These are phyloP conservation scores for Leptinotarsa rubiginosa DNA, from an alignment of 2,888 invertebrate species.

Conservation along the genomic window DNA sequence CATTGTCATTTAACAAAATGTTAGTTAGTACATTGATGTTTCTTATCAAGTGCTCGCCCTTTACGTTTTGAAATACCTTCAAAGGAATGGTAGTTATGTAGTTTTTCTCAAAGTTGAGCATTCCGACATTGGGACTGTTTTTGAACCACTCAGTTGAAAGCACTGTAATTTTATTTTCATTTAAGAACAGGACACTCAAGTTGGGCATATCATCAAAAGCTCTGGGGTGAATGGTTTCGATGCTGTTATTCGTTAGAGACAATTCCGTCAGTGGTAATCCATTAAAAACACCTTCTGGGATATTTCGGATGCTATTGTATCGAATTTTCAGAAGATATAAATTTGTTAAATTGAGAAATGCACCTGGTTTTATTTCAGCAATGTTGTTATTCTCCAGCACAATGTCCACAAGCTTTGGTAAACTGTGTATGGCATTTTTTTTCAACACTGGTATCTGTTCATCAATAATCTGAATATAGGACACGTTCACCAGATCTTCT, in stretches of 20 bases:
- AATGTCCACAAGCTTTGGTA: slow-evolving; percentile 56
- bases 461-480: slow-evolving; percentile 59
- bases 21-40: slow-evolving; percentile 48
- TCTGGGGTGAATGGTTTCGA: slow-evolving; percentile 51
- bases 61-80: slow-evolving; percentile 51
- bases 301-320: slow-evolving; percentile 50
- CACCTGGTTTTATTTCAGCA: slow-evolving; percentile 52
- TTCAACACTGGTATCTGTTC: slow-evolving; percentile 57
- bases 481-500: slow-evolving; percentile 55
- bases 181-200: slow-evolving; percentile 51
- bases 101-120: slow-evolving; percentile 54
- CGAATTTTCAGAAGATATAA: slow-evolving; percentile 52
- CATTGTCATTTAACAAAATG: slow-evolving; percentile 53
- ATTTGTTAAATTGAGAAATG: slow-evolving; percentile 52
- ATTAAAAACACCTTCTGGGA: slow-evolving; percentile 54
- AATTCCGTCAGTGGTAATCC: slow-evolving; percentile 51
- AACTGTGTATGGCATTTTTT: slow-evolving; percentile 55
- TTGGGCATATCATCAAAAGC: slow-evolving; percentile 56
- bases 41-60: slow-evolving; percentile 45
- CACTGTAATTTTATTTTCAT: slow-evolving; percentile 53
- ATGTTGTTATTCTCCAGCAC: slow-evolving; percentile 52
- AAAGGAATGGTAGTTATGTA: slow-evolving; percentile 50
- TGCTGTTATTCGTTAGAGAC: slow-evolving; percentile 52
- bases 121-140: slow-evolving; percentile 51
- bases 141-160: slow-evolving; percentile 55